phyloP scores from a whole-genome alignment of 2,888 invertebrate genomes.

The Acanthopleura granulata region DNA sequence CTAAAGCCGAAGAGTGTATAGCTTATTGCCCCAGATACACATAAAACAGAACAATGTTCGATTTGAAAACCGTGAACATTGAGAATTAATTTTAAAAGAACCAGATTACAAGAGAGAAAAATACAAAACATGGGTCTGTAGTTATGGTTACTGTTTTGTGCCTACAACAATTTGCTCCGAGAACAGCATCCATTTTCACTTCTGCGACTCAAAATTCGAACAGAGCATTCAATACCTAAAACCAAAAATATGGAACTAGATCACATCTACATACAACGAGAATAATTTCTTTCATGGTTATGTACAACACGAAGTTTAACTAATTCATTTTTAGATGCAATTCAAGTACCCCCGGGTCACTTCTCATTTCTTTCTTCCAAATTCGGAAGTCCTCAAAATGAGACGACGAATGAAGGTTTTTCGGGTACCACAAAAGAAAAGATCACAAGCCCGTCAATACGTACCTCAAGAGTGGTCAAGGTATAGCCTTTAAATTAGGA shows the following conservation, averaged over 20 bases:
- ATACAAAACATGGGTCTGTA: too few species aligned
- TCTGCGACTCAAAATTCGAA: not conserved
- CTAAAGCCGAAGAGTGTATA: too few species aligned
- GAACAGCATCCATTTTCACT: not conserved
- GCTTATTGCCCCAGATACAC: too few species aligned
- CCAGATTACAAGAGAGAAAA: too few species aligned
- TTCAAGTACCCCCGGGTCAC: constrained; percentile 12
- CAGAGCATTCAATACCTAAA: constrained; percentile 2
- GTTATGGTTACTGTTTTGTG: too few species aligned
- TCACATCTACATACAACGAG: too few species aligned
- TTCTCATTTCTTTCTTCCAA: constrained; percentile 1
- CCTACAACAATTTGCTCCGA: too few species aligned
- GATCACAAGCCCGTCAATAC: not conserved
- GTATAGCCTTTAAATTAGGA: constrained; percentile 25
- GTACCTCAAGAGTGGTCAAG: constrained; percentile 26
- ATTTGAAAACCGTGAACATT: too few species aligned
- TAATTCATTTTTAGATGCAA: not conserved
- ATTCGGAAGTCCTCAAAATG: not conserved
- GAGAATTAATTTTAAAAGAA: too few species aligned
- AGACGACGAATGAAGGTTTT: not conserved
- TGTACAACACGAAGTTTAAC: not conserved
- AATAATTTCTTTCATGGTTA: too few species aligned
- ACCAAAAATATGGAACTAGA: not conserved
- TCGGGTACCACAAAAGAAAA: not conserved
- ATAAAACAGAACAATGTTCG: too few species aligned